Conservation (phyloP, 1,140 invertebrate species). For the Psilanteris sp. region DNA sequence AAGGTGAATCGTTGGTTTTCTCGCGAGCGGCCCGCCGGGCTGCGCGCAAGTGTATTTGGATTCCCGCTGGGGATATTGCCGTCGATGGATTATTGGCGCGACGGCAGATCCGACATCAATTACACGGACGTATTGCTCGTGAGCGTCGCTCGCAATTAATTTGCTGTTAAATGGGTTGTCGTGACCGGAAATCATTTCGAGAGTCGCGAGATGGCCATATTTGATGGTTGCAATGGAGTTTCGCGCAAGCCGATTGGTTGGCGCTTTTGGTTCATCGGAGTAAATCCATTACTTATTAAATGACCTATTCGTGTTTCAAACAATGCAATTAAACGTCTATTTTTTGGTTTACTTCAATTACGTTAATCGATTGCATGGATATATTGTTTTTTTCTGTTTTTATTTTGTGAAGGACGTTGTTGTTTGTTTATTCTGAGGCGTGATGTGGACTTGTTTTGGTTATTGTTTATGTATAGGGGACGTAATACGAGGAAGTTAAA, state of each 20-base stretch:
- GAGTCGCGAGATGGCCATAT: constrained; percentile 40
- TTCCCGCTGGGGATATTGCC: constrained; percentile 7
- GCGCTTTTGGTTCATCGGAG: not conserved
- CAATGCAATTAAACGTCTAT: too few relatives aligned
- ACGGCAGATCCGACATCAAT: constrained; percentile 5
- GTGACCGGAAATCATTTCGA: constrained; percentile 69
- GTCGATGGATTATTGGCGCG: constrained; percentile 9
- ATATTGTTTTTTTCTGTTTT: too few relatives aligned
- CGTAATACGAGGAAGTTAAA: too few relatives aligned
- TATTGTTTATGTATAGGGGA: too few relatives aligned
- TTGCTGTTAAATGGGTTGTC: constrained; percentile 65
- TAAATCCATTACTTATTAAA: constrained; percentile 17
- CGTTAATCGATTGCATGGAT: too few relatives aligned
- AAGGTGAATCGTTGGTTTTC: constrained; percentile 21
- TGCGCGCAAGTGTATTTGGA: constrained; percentile 26
- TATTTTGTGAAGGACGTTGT: too few relatives aligned
- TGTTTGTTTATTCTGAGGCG: too few relatives aligned
- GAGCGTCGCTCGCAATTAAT: constrained; percentile 66
- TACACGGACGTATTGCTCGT: constrained; percentile 18
- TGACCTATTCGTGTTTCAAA: not conserved
- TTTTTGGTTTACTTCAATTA: too few relatives aligned
- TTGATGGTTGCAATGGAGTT: constrained; percentile 23
- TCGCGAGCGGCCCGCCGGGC: constrained; percentile 1
- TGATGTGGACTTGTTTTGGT: too few relatives aligned
- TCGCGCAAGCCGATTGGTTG: constrained; percentile 7